Base-by-base conservation (phyloP, 2,797 vertebrate genomes). In the Graptemys geographica region DNA sequence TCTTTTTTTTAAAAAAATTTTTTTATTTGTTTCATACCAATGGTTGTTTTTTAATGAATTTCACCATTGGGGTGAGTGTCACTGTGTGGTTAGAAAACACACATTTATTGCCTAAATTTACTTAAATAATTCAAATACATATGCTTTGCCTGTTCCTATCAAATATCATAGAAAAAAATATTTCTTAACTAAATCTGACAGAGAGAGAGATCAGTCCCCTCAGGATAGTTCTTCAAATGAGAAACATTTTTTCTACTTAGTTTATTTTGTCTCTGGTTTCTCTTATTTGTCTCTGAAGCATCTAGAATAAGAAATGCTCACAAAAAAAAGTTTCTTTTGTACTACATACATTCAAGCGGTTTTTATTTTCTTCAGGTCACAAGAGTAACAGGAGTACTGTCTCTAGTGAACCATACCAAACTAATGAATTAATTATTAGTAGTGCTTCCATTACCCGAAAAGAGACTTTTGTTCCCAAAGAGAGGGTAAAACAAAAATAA, bases 281-380 rank as follows among this genome's bases (percentile, higher is more conserved):
- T 90, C 49, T 31, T 49, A 44, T 57, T 80, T 72, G 81, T 31
- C 80, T 25, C 89, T 93, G 83, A 90, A 90, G 37, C 10, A 3
- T 57, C 41, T 86, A 23, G 13, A 84, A 82, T 2, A 81, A 31
- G 37, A 52, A 94, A 76, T 78, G 49, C 25, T 87, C 59, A 86
- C 5, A 81, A 1, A 0, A 89, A 97, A 97, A 89, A 96, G 74
- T 93, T 84, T 52, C 27, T 78, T 82, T 84, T 91, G 23, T 11
- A 88, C 89, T 76, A 84, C 49, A 91, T 76, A 69, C 44, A 28
- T 88, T 69, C 51, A 79, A 15, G 15, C 31, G n/a, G 25, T 84
- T 65, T 84, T 65, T 79, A 79, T 62, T 69, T 88, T 41, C 16
- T 82, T 82, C 19, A 3, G 0, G 0, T 56, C 57, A 15, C n/a